Conservation (phyloP, 2,888 invertebrate species). For the Rotaria sp. region DNA sequence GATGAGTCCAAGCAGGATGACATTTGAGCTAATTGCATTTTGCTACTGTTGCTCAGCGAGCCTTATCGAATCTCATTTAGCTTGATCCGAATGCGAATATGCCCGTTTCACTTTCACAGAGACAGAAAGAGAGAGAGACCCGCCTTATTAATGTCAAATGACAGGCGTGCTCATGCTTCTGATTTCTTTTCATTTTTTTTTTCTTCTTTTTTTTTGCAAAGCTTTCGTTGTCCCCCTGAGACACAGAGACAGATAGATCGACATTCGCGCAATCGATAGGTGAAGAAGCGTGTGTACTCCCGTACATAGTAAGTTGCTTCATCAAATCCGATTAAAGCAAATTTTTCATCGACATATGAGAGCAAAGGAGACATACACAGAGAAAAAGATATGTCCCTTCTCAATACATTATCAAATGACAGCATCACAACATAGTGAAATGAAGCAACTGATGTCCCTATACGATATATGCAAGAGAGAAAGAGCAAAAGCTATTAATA, state of each 20-base stretch:
- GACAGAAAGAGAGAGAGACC: background rate
- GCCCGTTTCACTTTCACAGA: background rate
- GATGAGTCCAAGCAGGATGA: slow-evolving; percentile 1
- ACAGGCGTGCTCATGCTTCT: background rate
- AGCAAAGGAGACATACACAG: background rate
- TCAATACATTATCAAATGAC: slow-evolving; percentile 17
- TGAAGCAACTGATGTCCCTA: background rate
- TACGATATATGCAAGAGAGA: background rate
- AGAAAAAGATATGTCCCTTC: background rate
- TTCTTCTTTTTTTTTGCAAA: background rate
- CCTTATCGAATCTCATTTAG: background rate
- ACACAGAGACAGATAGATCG: background rate
- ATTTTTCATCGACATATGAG: background rate
- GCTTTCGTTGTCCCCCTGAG: background rate
- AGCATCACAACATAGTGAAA: slow-evolving; percentile 10
- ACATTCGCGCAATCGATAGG: slow-evolving; percentile 2
- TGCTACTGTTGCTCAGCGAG: slow-evolving; percentile 3
- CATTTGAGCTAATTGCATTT: slow-evolving; percentile 14
- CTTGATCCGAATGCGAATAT: background rate
- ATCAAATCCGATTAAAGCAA: background rate
- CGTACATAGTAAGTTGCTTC: background rate
- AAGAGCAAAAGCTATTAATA: slow-evolving; percentile 22
- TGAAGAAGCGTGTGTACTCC: background rate
- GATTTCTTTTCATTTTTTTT: background rate
- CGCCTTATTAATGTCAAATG: background rate